Conservation (phyloP, 37 sponge, comb jelly and placozoan genomes). For the Spongia lamella region DNA sequence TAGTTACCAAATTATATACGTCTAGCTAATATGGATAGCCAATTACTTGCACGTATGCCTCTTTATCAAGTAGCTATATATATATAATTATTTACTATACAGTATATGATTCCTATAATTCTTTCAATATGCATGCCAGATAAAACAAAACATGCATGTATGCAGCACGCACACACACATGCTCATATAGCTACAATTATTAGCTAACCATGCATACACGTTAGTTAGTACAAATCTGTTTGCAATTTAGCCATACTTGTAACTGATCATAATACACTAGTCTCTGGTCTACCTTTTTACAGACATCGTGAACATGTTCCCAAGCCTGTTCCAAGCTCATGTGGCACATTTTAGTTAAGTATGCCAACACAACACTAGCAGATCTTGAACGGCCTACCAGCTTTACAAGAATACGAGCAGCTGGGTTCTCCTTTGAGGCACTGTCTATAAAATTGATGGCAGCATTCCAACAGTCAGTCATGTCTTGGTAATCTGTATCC, state of each 20-base stretch:
- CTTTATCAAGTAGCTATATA: no score
- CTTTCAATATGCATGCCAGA: no score
- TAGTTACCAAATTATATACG: no score
- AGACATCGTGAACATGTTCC: slow-evolving; percentile 48
- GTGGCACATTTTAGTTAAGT: slow-evolving; percentile 22
- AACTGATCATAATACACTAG: slow-evolving; percentile 57
- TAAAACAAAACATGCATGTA: no score
- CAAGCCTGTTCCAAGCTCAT: slow-evolving; percentile 32
- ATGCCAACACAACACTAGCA: slow-evolving; percentile 57
- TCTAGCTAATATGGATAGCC: no score
- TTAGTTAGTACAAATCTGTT: no score
- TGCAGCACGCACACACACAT: no score
- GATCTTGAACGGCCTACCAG: slow-evolving; percentile 66
- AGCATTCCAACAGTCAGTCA: slow-evolving; percentile 58
- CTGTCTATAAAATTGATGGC: slow-evolving; percentile 34
- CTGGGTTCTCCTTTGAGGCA: neutral
- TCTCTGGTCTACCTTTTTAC: slow-evolving; percentile 42
- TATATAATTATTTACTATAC: no score
- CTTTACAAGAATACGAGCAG: slow-evolving; percentile 40
- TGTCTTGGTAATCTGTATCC: slow-evolving; percentile 35
- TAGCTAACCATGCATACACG: no score
- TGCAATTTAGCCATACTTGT: slow-evolving; percentile 44
- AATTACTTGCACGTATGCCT: no score
- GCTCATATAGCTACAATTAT: no score
- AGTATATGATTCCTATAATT: no score